phyloP scores from a whole-genome alignment of 1,140 invertebrate species.

The Rhopalosiphum maidis region DNA sequence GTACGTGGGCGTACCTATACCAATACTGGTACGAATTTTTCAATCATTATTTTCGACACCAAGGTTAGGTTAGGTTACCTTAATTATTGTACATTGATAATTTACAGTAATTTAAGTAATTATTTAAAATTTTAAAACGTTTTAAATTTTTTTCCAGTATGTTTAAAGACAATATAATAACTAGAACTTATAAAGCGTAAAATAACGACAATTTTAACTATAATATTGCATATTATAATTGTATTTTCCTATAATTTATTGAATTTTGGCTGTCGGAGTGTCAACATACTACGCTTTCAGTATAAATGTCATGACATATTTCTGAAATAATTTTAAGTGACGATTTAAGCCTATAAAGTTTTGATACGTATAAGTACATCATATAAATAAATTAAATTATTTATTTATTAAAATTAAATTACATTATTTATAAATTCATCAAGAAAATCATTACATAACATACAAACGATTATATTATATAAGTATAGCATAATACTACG shows the following conservation, averaged over 20 bases:
- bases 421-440: neutral
- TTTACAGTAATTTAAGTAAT: neutral
- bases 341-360: neutral
- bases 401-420: conserved; percentile 12
- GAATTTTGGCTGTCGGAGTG: neutral
- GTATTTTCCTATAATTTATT: neutral
- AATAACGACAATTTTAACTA: too few species aligned
- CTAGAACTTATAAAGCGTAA: too few species aligned
- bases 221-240: too few species aligned
- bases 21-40: too few species aligned
- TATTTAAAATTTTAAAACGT: neutral
- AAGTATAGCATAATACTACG: neutral
- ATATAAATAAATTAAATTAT: conserved; percentile 7
- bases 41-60: too few species aligned
- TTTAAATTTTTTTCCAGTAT: neutral
- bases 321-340: neutral
- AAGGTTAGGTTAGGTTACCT: too few species aligned
- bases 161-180: too few species aligned
- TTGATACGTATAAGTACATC: neutral
- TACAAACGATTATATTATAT: neutral
- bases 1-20: too few species aligned
- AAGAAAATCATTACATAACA: neutral
- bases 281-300: neutral
- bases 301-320: neutral
- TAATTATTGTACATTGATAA: too few species aligned